A percentile compares a stretch with the other conserved stretches of the same genome.
Conservation (phyloP, 2,797 vertebrate species). For the Phoxinus dragarum region DNA sequence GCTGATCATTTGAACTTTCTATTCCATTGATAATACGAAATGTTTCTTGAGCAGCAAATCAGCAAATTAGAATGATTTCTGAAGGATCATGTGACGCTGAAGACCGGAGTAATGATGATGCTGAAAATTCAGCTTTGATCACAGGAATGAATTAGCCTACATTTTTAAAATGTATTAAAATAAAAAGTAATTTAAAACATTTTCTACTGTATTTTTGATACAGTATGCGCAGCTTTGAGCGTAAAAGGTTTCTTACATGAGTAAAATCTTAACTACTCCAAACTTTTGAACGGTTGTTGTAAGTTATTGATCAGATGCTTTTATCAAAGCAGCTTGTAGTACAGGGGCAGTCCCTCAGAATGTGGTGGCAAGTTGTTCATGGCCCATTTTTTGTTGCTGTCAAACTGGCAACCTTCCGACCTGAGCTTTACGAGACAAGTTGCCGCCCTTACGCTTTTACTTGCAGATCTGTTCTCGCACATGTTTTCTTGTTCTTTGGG, state of each 20-base stretch:
- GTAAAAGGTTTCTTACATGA: not conserved
- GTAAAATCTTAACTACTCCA: not conserved
- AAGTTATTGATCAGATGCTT: conserved; percentile 1
- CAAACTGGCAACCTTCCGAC: not conserved
- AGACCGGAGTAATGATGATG: not conserved
- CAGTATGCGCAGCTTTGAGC: too few species aligned
- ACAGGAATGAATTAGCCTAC: not conserved
- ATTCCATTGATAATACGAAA: not conserved
- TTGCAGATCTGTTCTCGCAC: not conserved
- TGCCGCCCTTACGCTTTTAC: not conserved
- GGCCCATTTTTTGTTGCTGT: not conserved
- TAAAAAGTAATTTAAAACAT: too few species aligned
- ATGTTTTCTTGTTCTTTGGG: not conserved
- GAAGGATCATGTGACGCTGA: not conserved
- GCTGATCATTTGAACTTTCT: not conserved
- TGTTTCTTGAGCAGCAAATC: not conserved
- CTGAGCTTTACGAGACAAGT: not conserved
- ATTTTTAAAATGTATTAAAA: not conserved
- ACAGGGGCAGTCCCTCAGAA: not conserved
- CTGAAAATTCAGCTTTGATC: not conserved
- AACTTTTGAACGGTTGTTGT: not conserved
- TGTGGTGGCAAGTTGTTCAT: not conserved
- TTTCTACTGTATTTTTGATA: not conserved
- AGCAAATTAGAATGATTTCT: not conserved
- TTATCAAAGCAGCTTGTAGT: not conserved